Percentiles rank a stretch among this genome's conserved stretches.
Conservation (phyloP, 2,888 invertebrate species). For the Thymelicus sylvestris region DNA sequence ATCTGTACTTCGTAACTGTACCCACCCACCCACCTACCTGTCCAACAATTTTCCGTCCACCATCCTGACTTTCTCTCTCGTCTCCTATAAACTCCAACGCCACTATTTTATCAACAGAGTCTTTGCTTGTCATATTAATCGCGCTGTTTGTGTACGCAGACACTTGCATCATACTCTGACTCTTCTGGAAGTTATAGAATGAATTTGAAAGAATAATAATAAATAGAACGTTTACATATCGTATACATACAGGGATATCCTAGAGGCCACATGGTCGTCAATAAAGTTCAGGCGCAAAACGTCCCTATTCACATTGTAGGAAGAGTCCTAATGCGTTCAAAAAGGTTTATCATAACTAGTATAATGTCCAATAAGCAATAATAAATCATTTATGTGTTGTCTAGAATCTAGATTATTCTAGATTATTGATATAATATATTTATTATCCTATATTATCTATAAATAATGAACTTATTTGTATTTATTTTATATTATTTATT, state of each 20-base stretch:
- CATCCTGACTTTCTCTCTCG: constrained; percentile 46
- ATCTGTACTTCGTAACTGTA: background rate
- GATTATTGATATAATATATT: too few species aligned
- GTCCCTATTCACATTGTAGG: too few species aligned
- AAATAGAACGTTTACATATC: too few species aligned
- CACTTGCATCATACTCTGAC: constrained; percentile 54
- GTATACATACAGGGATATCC: too few species aligned
- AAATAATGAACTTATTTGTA: background rate
- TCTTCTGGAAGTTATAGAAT: constrained; percentile 38
- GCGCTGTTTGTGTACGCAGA: constrained; percentile 72
- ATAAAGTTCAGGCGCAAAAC: too few species aligned
- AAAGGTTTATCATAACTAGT: too few species aligned
- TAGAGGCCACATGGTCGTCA: too few species aligned
- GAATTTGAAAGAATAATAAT: too few species aligned
- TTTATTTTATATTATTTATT: constrained; percentile 1
- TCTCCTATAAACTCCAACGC: constrained; percentile 62
- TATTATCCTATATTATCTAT: background rate
- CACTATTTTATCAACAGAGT: constrained; percentile 52
- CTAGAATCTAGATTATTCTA: too few species aligned
- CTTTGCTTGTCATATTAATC: constrained; percentile 49
- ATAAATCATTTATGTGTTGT: too few species aligned
- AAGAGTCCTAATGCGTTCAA: too few species aligned
- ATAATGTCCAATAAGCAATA: too few species aligned
- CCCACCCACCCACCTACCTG: constrained; percentile 58
- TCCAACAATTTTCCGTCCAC: constrained; percentile 56